Evolutionary conservation across 2,113 vertebrate genomes (phyloP), one percentile per base, ranked within the genome.

Genomic region (Morphnarchus princeps): DNA sequence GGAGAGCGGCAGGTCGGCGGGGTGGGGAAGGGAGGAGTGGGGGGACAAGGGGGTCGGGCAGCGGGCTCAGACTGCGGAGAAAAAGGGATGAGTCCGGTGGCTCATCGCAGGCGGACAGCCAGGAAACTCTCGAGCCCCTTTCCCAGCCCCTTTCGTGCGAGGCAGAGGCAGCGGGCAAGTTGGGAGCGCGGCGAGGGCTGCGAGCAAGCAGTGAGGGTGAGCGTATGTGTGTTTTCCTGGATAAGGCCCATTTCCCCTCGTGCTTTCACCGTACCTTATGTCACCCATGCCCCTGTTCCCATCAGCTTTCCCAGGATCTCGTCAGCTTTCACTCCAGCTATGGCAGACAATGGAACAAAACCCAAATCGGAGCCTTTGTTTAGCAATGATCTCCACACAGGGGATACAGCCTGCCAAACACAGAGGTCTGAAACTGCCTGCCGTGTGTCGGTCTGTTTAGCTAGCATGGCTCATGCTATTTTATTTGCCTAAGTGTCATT

Each of bases 401-500:
- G 36, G 67, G 43, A 42, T 77, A 34, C 21, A 49, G 14, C 61
- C 49, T 81, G 72, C 47, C 32, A 21, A 43, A 79, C 22, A 12
- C 25, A 67, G 63, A 85, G 13, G 40, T 72, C 73, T 91, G 45
- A 87, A 85, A 72, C 32, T 58, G 49, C 55, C 54, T 77, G 84
- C 7, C 1, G 12, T 66, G 61, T 45, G 38, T 69, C 4, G 1
- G 32, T 59, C n/a, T 85, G 22, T 94, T 95, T 89, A 40, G 78
- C 57, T 87, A 66, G 47, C 61, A 38, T 55, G 76, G 89, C 72
- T 95, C 78, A 42, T 59, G 76, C 32, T 84, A 20, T 63, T 91
- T 87, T 93, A 67, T 96, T 96, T 96, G 42, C n/a, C 86, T 69
- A 88, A 92, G 81, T 90, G 88, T 89, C 90, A 58, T 82, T 95